A percentile compares a stretch with the other conserved stretches of the same genome.
phyloP scores from a whole-genome alignment of 2,888 invertebrate species.

The Eucera pruinosa region DNA sequence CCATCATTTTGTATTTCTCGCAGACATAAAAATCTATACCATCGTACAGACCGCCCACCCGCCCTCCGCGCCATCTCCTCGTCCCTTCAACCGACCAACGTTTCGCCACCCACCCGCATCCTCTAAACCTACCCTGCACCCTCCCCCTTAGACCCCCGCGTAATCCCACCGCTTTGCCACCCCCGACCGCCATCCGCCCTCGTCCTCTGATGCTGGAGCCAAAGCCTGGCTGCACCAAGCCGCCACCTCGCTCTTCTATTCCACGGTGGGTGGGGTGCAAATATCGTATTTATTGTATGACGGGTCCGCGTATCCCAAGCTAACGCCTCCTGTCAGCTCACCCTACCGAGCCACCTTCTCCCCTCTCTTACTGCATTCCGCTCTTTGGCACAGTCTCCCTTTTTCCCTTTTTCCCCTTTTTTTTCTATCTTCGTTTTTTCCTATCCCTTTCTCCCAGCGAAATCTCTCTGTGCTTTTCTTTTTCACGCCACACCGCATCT shows the following conservation, averaged over 20 bases:
- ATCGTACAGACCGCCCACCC: slow-evolving; percentile 73
- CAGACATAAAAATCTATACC: slow-evolving; percentile 84
- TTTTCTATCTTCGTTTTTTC: slow-evolving; percentile 49
- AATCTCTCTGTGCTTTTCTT: slow-evolving; percentile 13
- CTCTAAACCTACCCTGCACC: slow-evolving; percentile 61
- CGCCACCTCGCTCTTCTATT: slow-evolving; percentile 69
- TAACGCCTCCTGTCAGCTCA: slow-evolving; percentile 73
- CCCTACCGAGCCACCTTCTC: slow-evolving; percentile 51
- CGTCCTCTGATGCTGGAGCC: slow-evolving; percentile 62
- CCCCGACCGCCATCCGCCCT: slow-evolving; percentile 39
- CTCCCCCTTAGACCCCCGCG: slow-evolving; percentile 39
- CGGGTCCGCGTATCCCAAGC: slow-evolving; percentile 76
- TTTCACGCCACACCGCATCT: background rate
- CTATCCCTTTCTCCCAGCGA: slow-evolving; percentile 45
- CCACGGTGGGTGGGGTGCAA: slow-evolving; percentile 70
- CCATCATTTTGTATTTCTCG: slow-evolving; percentile 83
- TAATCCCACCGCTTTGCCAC: slow-evolving; percentile 31
- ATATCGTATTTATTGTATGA: slow-evolving; percentile 82
- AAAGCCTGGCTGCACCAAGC: slow-evolving; percentile 68
- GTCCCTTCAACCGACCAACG: slow-evolving; percentile 71
- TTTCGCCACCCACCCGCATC: slow-evolving; percentile 70
- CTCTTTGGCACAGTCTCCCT: slow-evolving; percentile 51
- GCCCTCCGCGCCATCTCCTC: slow-evolving; percentile 63
- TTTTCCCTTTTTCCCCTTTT: slow-evolving; percentile 36
- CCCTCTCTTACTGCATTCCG: slow-evolving; percentile 63